Evolutionary conservation across 2,797 vertebrate genomes (phyloP).

Genomic region (Hozukius guyotensis): DNA sequence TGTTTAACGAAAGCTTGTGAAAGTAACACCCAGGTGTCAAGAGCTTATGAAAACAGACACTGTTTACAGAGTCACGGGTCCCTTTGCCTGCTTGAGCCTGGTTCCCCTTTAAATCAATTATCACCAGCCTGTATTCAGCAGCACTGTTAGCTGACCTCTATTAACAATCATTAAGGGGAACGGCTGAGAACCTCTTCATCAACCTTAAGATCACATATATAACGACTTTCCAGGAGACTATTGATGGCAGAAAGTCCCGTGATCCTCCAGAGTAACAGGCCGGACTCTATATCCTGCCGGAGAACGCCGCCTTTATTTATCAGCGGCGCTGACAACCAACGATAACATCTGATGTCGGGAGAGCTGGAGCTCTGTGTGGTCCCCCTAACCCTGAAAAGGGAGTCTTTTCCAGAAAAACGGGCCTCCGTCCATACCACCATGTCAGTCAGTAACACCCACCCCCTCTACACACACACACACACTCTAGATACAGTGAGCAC

Average conservation of each 20-base stretch:
- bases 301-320: conserved; percentile 40
- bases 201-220: background rate
- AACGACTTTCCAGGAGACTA: background rate
- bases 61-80: conserved; percentile 61
- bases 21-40: conserved; percentile 76
- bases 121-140: conserved; percentile 32
- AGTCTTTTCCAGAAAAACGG: conserved; percentile 53
- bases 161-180: conserved; percentile 37
- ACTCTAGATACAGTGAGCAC: conserved; percentile 47
- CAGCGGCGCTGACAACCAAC: conserved; percentile 41
- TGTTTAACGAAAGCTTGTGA: conserved; percentile 73
- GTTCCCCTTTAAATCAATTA: conserved; percentile 68
- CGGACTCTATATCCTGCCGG: background rate
- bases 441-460: conserved; percentile 49
- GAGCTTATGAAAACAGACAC: conserved; percentile 75
- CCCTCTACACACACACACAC: background rate
- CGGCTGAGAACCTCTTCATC: background rate
- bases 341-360: conserved; percentile 70
- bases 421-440: conserved; percentile 56
- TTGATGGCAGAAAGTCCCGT: background rate
- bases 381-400: conserved; percentile 29
- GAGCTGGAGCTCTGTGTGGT: conserved; percentile 67
- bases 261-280: background rate
- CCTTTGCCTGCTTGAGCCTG: conserved; percentile 31
- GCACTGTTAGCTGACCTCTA: conserved; percentile 28